Percentiles rank a stretch among this genome's conserved stretches.
Conservation (phyloP, 2,888 invertebrate genomes). For the Steinernema scapterisci region DNA sequence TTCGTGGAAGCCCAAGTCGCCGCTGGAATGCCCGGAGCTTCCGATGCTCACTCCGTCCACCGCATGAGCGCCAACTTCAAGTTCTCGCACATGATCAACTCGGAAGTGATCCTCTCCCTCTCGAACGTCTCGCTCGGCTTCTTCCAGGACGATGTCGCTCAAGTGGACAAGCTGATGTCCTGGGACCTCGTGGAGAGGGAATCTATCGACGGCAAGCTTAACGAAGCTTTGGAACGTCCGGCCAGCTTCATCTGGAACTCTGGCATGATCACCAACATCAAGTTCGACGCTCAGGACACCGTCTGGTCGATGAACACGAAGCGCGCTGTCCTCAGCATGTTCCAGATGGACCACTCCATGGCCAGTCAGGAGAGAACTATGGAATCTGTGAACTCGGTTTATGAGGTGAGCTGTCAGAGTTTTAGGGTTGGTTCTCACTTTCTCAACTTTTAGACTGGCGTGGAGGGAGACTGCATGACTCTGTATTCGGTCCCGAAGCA, state of each 20-base stretch:
- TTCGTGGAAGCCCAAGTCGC: background rate
- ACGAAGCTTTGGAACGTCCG: background rate
- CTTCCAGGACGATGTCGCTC: background rate
- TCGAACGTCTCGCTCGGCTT: background rate
- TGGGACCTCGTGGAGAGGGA: background rate
- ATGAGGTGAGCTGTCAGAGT: too few relatives aligned
- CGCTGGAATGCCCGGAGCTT: constrained; percentile 1
- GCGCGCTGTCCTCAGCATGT: constrained; percentile 61
- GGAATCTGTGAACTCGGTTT: too few relatives aligned
- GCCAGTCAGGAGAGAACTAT: too few relatives aligned
- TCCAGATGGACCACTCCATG: constrained; percentile 49
- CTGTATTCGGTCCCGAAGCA: constrained; percentile 43
- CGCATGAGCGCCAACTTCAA: background rate
- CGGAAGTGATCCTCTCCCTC: background rate
- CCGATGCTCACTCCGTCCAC: background rate
- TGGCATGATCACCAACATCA: background rate
- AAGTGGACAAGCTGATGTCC: background rate
- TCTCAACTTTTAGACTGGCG: constrained; percentile 42
- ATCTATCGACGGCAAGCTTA: background rate
- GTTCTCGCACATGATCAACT: background rate
- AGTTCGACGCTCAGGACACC: background rate
- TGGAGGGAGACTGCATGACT: constrained; percentile 62
- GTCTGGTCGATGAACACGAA: constrained; percentile 64
- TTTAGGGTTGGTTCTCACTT: background rate
- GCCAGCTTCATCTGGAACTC: background rate